A percentile compares a stretch with the other conserved stretches of the same genome.
phyloP scores from a whole-genome alignment of 2,888 invertebrate species.

The Eilema caniola region DNA sequence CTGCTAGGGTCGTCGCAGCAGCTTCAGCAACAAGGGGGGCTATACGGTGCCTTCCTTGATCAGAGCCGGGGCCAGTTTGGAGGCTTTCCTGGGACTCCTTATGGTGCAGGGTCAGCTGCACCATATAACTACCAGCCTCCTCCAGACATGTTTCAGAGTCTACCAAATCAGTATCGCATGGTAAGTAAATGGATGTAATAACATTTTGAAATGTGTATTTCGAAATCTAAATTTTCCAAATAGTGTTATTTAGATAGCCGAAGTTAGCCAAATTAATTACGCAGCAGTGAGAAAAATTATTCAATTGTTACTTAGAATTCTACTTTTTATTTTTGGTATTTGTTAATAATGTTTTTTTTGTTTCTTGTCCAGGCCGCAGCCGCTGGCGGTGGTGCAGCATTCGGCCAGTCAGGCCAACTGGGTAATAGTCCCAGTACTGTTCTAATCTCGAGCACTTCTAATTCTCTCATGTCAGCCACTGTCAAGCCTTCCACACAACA shows the following conservation, averaged over 20 bases:
- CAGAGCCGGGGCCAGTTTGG: constrained; percentile 94
- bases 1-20: constrained; percentile 85
- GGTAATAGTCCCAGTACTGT: constrained; percentile 95
- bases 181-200: constrained; percentile 56
- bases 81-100: constrained; percentile 91
- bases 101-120: constrained; percentile 89
- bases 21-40: constrained; percentile 90
- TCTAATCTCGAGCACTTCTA: constrained; percentile 95
- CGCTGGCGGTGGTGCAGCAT: constrained; percentile 89
- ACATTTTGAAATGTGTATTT: not conserved
- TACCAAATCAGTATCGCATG: constrained; percentile 83
- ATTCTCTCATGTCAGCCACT: constrained; percentile 95
- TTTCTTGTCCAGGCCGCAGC: constrained; percentile 74
- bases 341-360: constrained; percentile 23
- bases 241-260: not conserved
- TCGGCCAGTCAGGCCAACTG: constrained; percentile 93
- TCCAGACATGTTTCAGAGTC: constrained; percentile 83
- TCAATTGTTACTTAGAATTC: not conserved
- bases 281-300: not conserved
- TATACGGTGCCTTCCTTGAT: constrained; percentile 94
- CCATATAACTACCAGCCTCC: constrained; percentile 93
- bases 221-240: too few species aligned
- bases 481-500: constrained; percentile 94
- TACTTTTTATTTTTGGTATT: not conserved
- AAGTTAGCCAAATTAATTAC: not conserved